phyloP scores from a whole-genome alignment of 1,140 invertebrate species.

The Eulimnadia texana region DNA sequence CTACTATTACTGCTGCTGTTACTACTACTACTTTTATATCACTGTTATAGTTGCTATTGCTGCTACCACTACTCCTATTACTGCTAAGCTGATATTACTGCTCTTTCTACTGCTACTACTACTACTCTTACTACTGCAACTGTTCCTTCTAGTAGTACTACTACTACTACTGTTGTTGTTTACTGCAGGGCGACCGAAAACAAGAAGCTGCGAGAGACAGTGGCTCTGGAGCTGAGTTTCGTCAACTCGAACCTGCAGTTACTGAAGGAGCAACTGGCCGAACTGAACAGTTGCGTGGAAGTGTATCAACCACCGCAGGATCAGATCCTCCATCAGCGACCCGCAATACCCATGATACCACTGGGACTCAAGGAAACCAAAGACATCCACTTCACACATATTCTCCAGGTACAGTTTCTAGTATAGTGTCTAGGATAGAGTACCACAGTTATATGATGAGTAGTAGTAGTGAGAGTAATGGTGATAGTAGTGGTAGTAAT shows the following conservation, averaged over 20 bases:
- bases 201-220: conserved; percentile 67
- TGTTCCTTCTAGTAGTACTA: no score
- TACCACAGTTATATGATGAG: conserved; percentile 12
- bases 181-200: conserved; percentile 60
- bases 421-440: no score
- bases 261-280: conserved; percentile 88
- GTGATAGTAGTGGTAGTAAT: not conserved
- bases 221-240: conserved; percentile 84
- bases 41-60: no score
- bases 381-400: conserved; percentile 81
- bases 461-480: not conserved
- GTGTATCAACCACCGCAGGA: conserved; percentile 80
- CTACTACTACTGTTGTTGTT: not conserved
- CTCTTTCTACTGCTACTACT: no score
- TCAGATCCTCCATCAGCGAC: conserved; percentile 45
- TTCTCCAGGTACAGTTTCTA: conserved; percentile 73
- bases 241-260: conserved; percentile 92
- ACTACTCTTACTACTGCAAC: no score
- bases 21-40: no score
- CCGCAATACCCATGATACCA: conserved; percentile 88
- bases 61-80: no score
- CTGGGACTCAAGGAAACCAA: conserved; percentile 92
- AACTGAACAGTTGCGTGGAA: conserved; percentile 87
- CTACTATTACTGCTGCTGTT: no score
- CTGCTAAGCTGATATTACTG: no score